These are phyloP conservation scores for Thysanoteuthis rhombus DNA, from an alignment of 2,888 invertebrate species.

Conservation along the genomic window DNA sequence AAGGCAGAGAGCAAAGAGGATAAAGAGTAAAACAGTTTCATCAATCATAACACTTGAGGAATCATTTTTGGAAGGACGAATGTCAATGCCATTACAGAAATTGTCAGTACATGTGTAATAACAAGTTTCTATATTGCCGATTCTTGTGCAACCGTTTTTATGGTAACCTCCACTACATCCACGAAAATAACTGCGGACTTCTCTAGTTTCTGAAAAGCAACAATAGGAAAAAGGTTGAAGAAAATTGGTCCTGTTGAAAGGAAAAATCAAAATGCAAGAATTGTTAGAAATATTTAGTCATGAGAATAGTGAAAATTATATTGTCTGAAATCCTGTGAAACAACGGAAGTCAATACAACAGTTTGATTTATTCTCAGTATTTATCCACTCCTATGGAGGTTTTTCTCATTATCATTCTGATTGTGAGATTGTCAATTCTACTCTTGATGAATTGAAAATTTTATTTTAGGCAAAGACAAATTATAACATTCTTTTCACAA, in stretches of 20 bases:
- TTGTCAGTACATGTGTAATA: neutral
- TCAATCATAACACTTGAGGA: neutral
- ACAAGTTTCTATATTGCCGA: neutral
- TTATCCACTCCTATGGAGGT: too few species aligned
- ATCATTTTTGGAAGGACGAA: neutral
- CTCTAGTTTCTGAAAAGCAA: constrained; percentile 1
- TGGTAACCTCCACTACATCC: neutral
- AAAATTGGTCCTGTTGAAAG: neutral
- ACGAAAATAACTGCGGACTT: neutral
- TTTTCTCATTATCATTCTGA: too few species aligned
- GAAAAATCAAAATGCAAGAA: too few species aligned
- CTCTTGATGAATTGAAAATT: too few species aligned
- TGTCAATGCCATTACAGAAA: neutral
- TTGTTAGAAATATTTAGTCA: too few species aligned
- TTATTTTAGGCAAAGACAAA: too few species aligned
- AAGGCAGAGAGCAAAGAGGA: neutral
- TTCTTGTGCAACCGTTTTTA: neutral
- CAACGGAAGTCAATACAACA: too few species aligned
- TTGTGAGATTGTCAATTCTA: too few species aligned
- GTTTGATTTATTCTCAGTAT: too few species aligned
- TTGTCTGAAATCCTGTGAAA: too few species aligned
- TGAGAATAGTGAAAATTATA: too few species aligned
- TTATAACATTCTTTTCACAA: too few species aligned
- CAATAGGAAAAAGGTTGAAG: neutral
- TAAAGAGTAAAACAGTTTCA: neutral